Percentiles rank a stretch among this genome's conserved stretches.
Conservation (phyloP, 2,113 vertebrate species). For the Cryptomyrus ogoouensis region DNA sequence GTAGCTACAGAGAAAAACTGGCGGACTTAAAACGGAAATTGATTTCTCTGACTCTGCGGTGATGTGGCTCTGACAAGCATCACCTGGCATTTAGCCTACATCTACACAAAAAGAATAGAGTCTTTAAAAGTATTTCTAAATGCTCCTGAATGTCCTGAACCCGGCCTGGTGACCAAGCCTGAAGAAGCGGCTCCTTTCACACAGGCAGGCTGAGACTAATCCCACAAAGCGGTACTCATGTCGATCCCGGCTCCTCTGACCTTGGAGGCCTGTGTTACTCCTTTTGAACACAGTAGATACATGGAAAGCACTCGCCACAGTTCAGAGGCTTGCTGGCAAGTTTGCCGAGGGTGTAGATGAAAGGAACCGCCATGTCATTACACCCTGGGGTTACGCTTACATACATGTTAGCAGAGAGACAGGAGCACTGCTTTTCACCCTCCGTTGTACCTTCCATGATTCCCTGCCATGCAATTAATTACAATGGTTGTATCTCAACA, state of each 20-base stretch:
- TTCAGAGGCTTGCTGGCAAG: background rate
- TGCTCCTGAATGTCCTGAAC: background rate
- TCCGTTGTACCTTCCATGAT: background rate
- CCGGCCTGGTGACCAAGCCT: background rate
- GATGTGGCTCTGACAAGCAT: slow-evolving; percentile 41
- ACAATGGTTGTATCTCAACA: background rate
- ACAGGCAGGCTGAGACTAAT: background rate
- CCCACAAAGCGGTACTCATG: background rate
- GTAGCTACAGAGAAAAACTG: slow-evolving; percentile 51
- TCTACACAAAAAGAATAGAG: background rate
- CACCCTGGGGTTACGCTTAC: background rate
- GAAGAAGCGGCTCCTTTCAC: background rate
- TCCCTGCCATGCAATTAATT: background rate
- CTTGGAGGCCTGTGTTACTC: background rate
- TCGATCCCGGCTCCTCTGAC: background rate
- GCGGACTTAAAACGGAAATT: slow-evolving; percentile 51
- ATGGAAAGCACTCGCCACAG: background rate
- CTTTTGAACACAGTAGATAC: background rate
- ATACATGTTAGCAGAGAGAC: background rate
- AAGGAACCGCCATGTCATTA: background rate
- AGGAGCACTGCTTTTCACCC: background rate
- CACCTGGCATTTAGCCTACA: slow-evolving; percentile 38
- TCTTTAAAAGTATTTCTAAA: background rate
- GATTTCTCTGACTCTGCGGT: slow-evolving; percentile 46
- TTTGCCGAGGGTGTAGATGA: background rate